Conservation (phyloP, 2,113 vertebrate genomes). For the Ciconia boyciana region DNA sequence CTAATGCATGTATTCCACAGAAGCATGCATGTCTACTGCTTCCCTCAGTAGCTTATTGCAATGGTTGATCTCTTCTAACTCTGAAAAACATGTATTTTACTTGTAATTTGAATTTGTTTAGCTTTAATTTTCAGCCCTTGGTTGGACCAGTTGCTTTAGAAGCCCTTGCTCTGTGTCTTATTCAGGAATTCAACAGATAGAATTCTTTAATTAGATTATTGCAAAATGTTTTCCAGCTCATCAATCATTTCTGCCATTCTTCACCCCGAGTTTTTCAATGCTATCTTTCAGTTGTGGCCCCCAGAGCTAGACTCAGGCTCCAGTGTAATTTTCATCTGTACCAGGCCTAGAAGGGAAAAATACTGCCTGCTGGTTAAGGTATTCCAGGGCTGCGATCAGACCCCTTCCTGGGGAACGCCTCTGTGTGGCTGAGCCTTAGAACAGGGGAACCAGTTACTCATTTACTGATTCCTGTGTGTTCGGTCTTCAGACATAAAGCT, state of each 20-base stretch:
- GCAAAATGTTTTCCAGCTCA: not conserved
- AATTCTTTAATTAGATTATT: not conserved
- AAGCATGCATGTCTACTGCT: not conserved
- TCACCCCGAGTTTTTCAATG: not conserved
- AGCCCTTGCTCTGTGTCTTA: not conserved
- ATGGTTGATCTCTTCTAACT: not conserved
- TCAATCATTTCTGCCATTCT: not conserved
- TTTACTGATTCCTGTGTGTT: not conserved
- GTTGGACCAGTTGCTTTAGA: not conserved
- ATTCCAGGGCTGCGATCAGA: not conserved
- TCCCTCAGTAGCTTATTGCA: not conserved
- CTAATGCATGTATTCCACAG: not conserved
- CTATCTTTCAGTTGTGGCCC: not conserved
- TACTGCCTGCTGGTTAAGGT: not conserved
- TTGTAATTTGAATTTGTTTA: not conserved
- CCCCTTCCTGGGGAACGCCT: not conserved
- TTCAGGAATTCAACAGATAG: not conserved
- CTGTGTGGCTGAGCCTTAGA: not conserved
- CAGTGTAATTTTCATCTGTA: not conserved
- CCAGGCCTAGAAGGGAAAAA: not conserved
- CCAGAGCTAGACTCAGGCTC: not conserved
- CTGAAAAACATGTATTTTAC: not conserved
- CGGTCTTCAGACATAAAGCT: not conserved
- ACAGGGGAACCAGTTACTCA: not conserved
- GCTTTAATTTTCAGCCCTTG: not conserved